Evolutionary conservation across 2,888 invertebrate genomes (phyloP), one percentile per base, ranked within the genome.

Genomic region (Mythimna loreyi): DNA sequence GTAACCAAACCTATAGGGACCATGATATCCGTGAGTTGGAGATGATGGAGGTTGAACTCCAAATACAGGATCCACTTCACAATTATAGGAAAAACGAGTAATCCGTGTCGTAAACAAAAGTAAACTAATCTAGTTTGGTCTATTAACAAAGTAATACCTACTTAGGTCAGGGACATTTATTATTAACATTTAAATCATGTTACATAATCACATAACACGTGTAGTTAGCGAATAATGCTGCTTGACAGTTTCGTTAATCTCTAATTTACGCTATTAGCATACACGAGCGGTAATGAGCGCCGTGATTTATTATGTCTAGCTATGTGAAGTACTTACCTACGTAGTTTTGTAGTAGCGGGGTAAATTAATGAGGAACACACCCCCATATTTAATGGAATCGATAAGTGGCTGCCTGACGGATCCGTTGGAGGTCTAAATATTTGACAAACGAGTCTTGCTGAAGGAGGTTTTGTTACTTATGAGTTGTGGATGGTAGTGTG

Each of bases 261-360:
- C 63, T 63, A 67, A 75, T 69, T 72, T 64, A 59, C 33, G 53
- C 52, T 80, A 71, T 81, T 81, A 67, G 30, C 56, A 68, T 52
- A 74, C 28, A 61, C 47, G 58, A 16, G 33, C 23, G 53, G 55
- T 78, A 67, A 78, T 67, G 59, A 67, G 60, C 55, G 43, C 11
- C 40, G 58, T 80, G 75, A 80, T 80, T 67, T 59, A 82, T 75
- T 80, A 63, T 47, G 45, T 66, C 36, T 79, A 43, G 57, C 43
- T 59, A 9, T 63, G 23, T 49, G 28, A 19, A 19, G n/a, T 19
- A 47, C 13, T 25, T 43, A 56, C 11, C 16, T 33, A 57, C 8
- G 47, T 75, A 36, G 25, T 53, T 53, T 56, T 57, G 55, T 71
- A 49, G 33, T 36, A 23, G 7, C 16, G 2, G 25, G 30, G 30